Conservation (phyloP, 1,140 invertebrate species). For the Hestina assimilis region DNA sequence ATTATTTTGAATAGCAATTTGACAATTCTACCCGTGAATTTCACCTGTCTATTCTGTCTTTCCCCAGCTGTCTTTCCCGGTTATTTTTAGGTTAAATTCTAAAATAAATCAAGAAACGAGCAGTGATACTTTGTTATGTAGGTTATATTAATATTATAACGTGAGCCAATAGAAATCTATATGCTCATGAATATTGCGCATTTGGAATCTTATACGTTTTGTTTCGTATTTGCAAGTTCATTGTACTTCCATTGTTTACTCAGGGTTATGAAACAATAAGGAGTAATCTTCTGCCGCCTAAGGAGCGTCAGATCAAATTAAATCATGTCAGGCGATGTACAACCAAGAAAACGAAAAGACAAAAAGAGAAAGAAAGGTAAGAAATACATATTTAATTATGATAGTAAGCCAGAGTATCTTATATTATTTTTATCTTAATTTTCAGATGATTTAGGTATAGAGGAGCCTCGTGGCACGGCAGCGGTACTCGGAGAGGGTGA, state of each 20-base stretch:
- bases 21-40: not conserved
- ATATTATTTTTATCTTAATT: slow-evolving; percentile 1
- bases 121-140: slow-evolving; percentile 60
- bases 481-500: slow-evolving; percentile 78
- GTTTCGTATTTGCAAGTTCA: slow-evolving; percentile 42
- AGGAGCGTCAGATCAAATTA: slow-evolving; percentile 56
- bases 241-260: slow-evolving; percentile 63
- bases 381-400: not conserved
- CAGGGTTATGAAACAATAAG: slow-evolving; percentile 74
- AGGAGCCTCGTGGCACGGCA: slow-evolving; percentile 62
- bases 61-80: slow-evolving; percentile 74
- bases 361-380: slow-evolving; percentile 86
- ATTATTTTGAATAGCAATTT: not conserved
- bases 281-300: slow-evolving; percentile 52
- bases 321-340: slow-evolving; percentile 85
- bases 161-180: slow-evolving; percentile 51
- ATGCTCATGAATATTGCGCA: slow-evolving; percentile 66
- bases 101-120: slow-evolving; percentile 74
- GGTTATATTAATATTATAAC: slow-evolving; percentile 74
- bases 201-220: slow-evolving; percentile 46
- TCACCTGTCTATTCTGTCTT: slow-evolving; percentile 35
- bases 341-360: slow-evolving; percentile 85
- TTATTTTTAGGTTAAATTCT: slow-evolving; percentile 78
- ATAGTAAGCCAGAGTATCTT: not conserved
- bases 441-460: slow-evolving; percentile 64